These are phyloP conservation scores for Pipistrellus pygmaeus DNA, from an alignment of 2,797 vertebrate genomes.

Conservation along the genomic window DNA sequence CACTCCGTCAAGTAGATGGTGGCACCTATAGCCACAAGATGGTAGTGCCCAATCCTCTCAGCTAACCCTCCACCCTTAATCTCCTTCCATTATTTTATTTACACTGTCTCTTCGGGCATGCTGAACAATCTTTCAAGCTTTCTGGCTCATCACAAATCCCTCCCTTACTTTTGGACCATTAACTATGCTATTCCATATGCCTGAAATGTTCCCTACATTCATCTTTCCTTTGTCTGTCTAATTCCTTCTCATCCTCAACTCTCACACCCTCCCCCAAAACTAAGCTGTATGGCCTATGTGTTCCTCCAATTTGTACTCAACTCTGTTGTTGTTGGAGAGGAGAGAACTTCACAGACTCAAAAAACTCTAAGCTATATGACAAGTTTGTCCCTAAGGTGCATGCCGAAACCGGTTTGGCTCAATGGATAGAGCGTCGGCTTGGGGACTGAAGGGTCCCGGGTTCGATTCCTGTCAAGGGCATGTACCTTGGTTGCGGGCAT, in stretches of 20 bases:
- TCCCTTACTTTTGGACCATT: background rate
- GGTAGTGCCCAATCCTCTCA: too few relatives aligned
- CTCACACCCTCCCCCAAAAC: background rate
- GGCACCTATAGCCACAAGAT: too few relatives aligned
- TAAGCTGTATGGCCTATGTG: background rate
- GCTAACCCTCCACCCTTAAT: background rate
- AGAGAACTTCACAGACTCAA: background rate
- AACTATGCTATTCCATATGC: background rate
- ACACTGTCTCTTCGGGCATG: background rate
- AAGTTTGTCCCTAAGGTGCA: background rate
- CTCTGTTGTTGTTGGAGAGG: background rate
- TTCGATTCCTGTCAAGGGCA: too few relatives aligned
- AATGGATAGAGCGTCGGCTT: too few relatives aligned
- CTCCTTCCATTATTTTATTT: background rate
- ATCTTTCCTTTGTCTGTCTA: background rate
- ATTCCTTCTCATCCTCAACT: background rate
- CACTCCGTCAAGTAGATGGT: too few relatives aligned
- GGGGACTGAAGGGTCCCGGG: too few relatives aligned
- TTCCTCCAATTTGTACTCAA: background rate
- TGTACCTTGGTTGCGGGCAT: too few relatives aligned
- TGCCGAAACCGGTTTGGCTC: too few relatives aligned
- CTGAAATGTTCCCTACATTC: background rate
- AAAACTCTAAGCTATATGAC: background rate
- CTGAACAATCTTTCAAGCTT: background rate
- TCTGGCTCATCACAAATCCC: background rate